Evolutionary conservation across 2,888 invertebrate genomes (phyloP).

Genomic region (Caenorhabditis becei): DNA sequence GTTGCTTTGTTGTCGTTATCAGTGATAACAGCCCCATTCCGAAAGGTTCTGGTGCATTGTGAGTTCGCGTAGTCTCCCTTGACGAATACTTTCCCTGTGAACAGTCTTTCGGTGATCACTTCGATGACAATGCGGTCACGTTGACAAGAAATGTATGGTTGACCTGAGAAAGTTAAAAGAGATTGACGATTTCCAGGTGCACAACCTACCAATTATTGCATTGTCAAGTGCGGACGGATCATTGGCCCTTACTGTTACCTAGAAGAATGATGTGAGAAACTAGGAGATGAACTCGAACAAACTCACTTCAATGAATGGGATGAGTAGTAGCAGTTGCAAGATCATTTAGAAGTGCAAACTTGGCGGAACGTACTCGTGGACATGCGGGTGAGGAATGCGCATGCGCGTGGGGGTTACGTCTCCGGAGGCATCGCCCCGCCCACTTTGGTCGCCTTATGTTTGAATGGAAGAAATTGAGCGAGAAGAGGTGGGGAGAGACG

Average conservation of each 20-base stretch:
- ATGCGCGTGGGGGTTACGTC: slow-evolving; percentile 35
- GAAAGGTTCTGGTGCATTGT: slow-evolving; percentile 64
- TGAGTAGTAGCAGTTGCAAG: slow-evolving; percentile 12
- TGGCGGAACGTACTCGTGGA: slow-evolving; percentile 28
- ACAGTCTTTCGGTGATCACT: slow-evolving; percentile 73
- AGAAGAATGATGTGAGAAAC: slow-evolving; percentile 1
- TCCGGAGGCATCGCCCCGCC: slow-evolving; percentile 32
- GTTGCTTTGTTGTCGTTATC: slow-evolving; percentile 2
- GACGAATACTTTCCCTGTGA: slow-evolving; percentile 77
- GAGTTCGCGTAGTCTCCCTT: slow-evolving; percentile 77
- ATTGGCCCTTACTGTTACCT: slow-evolving; percentile 30
- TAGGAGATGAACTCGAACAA: not conserved
- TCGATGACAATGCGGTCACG: slow-evolving; percentile 74
- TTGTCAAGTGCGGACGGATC: slow-evolving; percentile 42
- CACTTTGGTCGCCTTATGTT: slow-evolving; percentile 44
- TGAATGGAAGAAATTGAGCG: slow-evolving; percentile 24
- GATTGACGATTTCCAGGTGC: not conserved
- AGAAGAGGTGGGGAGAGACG: slow-evolving; percentile 1
- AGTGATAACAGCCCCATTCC: slow-evolving; percentile 34
- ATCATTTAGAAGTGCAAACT: slow-evolving; percentile 53
- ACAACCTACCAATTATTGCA: slow-evolving; percentile 55
- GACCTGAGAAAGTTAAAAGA: slow-evolving; percentile 30
- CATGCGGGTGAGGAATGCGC: slow-evolving; percentile 38
- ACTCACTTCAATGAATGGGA: slow-evolving; percentile 23
- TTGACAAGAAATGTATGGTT: slow-evolving; percentile 73